Evolutionary conservation across 2,888 invertebrate genomes (phyloP), one percentile per base, ranked within the genome.

Genomic region (Branchipolynoe longqiensis): DNA sequence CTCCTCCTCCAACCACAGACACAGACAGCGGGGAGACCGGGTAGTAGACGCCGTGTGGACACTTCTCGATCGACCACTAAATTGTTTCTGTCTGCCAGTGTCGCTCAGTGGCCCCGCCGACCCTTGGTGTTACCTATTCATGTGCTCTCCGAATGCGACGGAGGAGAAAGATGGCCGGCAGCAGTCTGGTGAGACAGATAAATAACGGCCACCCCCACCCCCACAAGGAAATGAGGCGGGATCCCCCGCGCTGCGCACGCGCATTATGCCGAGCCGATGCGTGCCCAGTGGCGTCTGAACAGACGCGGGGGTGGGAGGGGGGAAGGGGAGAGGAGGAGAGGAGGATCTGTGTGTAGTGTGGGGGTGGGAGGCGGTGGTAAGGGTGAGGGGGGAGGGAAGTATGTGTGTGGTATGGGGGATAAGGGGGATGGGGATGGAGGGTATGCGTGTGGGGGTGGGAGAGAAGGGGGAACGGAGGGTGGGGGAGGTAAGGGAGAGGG

Each of bases 101-200:
- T 56, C 56, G 56, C 18, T n/a, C n/a, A n/a, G n/a, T n/a, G n/a
- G n/a, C n/a, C n/a, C n/a, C n/a, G n/a, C n/a, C n/a, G n/a, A n/a
- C n/a, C n/a, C n/a, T 12, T 22, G 56, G n/a, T 25, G 62, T 62
- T 62, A 62, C 12, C 62, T 31, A 62, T 28, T 62, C 62, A 62
- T 31, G 62, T 31, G 62, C 28, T 62, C 28, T 31, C 62, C 62
- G 31, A 62, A 62, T 62, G 62, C 28, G 14, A 31, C 28, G 22
- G 28, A 25, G 4, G 31, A n/a, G 62, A 62, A 62, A 62, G 31
- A 62, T 31, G 3, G 56, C 56, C 56, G 56, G 56, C 56, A 56
- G 62, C n/a, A 62, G 25, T 18, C 62, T 31, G 12, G 56, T 25
- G 28, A 62, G 31, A 25, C 6, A 31, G 25, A 62, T 62, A 62